phyloP scores from a whole-genome alignment of 2,113 vertebrate species.

The Hiodon alosoides region DNA sequence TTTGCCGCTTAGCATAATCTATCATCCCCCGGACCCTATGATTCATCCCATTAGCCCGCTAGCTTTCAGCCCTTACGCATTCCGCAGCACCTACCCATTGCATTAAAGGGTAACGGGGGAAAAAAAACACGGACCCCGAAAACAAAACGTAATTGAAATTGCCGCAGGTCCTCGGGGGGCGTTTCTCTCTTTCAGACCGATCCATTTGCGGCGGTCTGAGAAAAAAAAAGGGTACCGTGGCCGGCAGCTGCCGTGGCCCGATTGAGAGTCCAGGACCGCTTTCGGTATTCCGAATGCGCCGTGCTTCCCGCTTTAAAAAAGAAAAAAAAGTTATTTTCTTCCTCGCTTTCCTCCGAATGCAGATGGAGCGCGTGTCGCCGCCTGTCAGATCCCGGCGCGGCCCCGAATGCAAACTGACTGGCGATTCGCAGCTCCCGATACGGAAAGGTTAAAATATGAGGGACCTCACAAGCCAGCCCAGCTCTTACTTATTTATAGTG shows the following conservation, averaged over 20 bases:
- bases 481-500: slow-evolving; percentile 24
- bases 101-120: slow-evolving; percentile 7
- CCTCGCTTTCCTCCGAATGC: slow-evolving; percentile 12
- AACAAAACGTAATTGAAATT: background rate
- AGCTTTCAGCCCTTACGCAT: background rate
- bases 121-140: background rate
- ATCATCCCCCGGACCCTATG: slow-evolving; percentile 23
- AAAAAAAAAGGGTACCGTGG: background rate
- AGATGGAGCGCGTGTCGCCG: slow-evolving; percentile 29
- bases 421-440: slow-evolving; percentile 17
- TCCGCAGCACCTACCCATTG: background rate
- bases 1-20: slow-evolving; percentile 35
- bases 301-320: background rate
- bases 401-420: slow-evolving; percentile 33
- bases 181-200: background rate
- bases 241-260: background rate
- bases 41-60: slow-evolving; percentile 24
- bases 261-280: background rate
- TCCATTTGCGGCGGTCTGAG: background rate
- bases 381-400: slow-evolving; percentile 26
- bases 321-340: no score
- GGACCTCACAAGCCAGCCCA: slow-evolving; percentile 12
- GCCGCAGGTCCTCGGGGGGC: background rate
- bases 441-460: slow-evolving; percentile 32
- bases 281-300: background rate